Conservation (phyloP, 2,888 invertebrate genomes). For the Stictocephala bisonia region DNA sequence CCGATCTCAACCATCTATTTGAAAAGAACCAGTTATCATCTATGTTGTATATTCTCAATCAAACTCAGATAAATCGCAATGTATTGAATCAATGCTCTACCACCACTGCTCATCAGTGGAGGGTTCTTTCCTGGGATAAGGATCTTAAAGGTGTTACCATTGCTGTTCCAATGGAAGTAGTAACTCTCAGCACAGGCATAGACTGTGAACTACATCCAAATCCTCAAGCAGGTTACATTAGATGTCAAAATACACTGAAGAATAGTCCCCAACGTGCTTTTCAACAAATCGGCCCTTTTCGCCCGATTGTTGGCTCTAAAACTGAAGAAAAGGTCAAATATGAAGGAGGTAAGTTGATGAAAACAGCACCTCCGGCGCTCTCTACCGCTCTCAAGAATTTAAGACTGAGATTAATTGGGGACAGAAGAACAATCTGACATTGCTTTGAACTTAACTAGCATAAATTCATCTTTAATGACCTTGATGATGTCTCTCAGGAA, state of each 20-base stretch:
- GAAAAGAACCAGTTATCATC: not conserved
- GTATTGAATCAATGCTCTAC: not conserved
- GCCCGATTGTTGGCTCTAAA: not conserved
- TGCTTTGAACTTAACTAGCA: too few species aligned
- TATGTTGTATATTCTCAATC: not conserved
- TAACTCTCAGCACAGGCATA: not conserved
- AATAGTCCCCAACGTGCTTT: not conserved
- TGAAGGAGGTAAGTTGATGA: conserved; percentile 1
- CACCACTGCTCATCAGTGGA: not conserved
- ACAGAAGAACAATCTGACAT: too few species aligned
- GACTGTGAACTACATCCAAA: not conserved
- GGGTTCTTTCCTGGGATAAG: not conserved
- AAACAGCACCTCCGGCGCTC: not conserved
- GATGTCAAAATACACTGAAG: not conserved
- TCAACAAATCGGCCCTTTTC: not conserved
- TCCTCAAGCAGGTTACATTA: not conserved
- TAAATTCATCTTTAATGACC: too few species aligned
- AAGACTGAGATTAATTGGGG: conserved; percentile 1
- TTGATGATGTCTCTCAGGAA: too few species aligned
- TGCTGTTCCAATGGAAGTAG: not conserved
- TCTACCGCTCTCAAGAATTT: not conserved
- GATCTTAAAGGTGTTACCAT: not conserved
- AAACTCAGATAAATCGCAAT: not conserved
- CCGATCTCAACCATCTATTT: not conserved
- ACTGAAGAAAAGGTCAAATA: not conserved